A percentile compares a stretch with the other conserved stretches of the same genome.
Evolutionary conservation across 2,113 vertebrate species (phyloP).

Genomic region (Pseudopipra pipra): DNA sequence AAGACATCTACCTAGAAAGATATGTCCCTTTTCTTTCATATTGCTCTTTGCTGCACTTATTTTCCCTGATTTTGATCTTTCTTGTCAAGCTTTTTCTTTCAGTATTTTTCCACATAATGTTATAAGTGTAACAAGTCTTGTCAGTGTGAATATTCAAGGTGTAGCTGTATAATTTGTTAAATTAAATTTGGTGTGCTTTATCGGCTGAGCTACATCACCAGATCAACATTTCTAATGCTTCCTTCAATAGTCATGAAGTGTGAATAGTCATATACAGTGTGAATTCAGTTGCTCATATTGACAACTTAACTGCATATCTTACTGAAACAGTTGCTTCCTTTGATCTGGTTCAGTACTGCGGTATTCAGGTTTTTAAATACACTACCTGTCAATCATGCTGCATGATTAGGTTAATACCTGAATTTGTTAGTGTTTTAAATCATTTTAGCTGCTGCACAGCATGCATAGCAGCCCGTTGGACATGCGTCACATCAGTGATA

Average conservation of each 20-base stretch:
- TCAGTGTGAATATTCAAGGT: neutral
- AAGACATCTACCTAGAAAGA: neutral
- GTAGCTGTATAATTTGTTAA: neutral
- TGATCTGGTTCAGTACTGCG: slow-evolving; percentile 36
- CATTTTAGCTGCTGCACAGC: neutral
- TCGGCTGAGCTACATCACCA: slow-evolving; percentile 9
- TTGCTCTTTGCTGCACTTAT: neutral
- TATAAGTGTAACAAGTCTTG: neutral
- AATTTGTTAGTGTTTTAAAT: slow-evolving; percentile 25
- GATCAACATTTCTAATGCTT: slow-evolving; percentile 39
- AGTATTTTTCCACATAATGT: neutral
- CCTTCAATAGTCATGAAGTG: slow-evolving; percentile 29
- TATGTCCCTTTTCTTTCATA: neutral
- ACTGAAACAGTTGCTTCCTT: slow-evolving; percentile 52
- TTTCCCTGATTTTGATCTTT: neutral
- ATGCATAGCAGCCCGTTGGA: neutral
- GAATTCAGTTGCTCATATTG: slow-evolving; percentile 40
- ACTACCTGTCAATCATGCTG: slow-evolving; percentile 7
- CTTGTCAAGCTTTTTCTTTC: neutral
- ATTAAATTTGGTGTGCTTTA: neutral
- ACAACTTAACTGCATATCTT: slow-evolving; percentile 55
- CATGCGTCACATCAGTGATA: neutral
- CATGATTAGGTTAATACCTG: slow-evolving; percentile 6
- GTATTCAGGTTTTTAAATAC: neutral
- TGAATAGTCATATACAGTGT: neutral